Base-by-base conservation (phyloP, 2,797 vertebrate genomes). In the Pterois miles region DNA sequence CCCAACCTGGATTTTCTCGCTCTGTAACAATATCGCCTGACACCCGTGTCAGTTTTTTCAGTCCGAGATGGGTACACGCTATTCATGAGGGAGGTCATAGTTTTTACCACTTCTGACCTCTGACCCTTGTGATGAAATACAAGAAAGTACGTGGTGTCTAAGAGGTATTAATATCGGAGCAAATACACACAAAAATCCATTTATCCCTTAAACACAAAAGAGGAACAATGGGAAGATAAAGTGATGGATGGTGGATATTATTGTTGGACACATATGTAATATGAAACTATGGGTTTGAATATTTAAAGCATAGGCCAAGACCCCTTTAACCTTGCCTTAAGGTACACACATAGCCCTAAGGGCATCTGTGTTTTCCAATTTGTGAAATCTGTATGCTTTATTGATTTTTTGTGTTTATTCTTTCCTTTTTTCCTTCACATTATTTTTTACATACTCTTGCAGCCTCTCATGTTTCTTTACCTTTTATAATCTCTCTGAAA, bases 301-400 rank as follows among this genome's bases (percentile, higher is more conserved):
- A 72, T 48, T 65, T 36, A 60, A 52, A 71, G 36, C 56, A 13
- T 48, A 48, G 22, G 59, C 63, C 46, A n/a, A 48, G 34, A 16
- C 29, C 23, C 20, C 1, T 40, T 29, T 52, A 54, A 71, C 54
- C 20, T 52, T 67, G 34, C 71, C 27, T 56, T 60, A 25, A 22
- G 38, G 52, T 66, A 9, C 40, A 62, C 18, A 54, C 20, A 52
- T 43, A 25, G 38, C 33, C 68, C 53, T 36, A 3, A 70, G 12
- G 59, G 31, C n/a, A 59, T 66, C 48, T 67, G 20, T 74, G 18
- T 23, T 73, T 65, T 38, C 34, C 16, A 43, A 43, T 77, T 62
- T 48, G 59, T 14, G 48, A 40, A 71, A 75, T 57, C 14, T 59
- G 29, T 73, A 18, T 9, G 5, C 34, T 71, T 56, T 23, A 64